Evolutionary conservation across 2,888 invertebrate genomes (phyloP).

Genomic region (Drosophila mimica): DNA sequence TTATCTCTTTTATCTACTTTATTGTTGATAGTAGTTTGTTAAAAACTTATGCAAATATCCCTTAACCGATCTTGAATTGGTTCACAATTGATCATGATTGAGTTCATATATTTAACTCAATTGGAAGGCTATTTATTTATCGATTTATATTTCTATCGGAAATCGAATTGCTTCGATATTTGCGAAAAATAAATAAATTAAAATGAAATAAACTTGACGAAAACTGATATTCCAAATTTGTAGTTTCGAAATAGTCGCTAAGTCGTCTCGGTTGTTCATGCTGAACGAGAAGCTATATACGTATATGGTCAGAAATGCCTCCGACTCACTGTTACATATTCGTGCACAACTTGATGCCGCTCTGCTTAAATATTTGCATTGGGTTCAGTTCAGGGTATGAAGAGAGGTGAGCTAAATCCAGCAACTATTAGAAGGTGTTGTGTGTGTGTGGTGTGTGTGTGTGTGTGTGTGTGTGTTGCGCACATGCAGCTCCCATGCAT

Average conservation of each 20-base stretch:
- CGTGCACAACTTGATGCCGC: background rate
- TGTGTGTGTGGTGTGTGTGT: slow-evolving; percentile 19
- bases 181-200: too few species aligned
- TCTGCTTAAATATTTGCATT: background rate
- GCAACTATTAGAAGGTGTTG: slow-evolving; percentile 70
- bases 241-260: background rate
- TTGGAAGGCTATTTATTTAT: too few species aligned
- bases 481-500: slow-evolving; percentile 71
- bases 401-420: slow-evolving; percentile 2
- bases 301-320: background rate
- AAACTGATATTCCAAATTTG: background rate
- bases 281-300: background rate
- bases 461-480: slow-evolving; percentile 29
- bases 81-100: too few species aligned
- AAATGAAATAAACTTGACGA: too few species aligned
- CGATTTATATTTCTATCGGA: too few species aligned
- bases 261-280: background rate
- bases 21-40: too few species aligned
- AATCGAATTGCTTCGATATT: too few species aligned
- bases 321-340: background rate
- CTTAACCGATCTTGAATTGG: too few species aligned
- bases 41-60: too few species aligned
- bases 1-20: too few species aligned
- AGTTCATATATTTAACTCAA: too few species aligned
- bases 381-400: too few species aligned